Evolutionary conservation across 2,797 vertebrate genomes (phyloP), one percentile per base, ranked within the genome.

Genomic region (Danio aesculapii): DNA sequence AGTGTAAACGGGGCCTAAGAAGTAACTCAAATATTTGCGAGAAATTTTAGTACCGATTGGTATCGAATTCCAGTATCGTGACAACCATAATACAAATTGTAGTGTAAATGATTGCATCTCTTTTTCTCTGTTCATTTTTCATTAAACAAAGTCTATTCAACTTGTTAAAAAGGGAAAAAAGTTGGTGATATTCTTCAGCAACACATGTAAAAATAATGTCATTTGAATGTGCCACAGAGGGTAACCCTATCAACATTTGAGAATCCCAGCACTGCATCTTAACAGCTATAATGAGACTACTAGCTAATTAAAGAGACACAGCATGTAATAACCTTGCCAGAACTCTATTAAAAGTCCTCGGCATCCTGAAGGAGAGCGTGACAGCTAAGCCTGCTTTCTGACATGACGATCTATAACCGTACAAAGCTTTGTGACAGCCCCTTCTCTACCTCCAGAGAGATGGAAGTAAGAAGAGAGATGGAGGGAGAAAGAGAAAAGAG

Each of bases 281-380:
- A 86, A 90, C 84, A 86, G 87, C 89, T 88, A 70, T 90, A 91
- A 91, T 86, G 81, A 87, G 84, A 87, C 76, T 21, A 30, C 63
- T 68, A 80, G 88, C 89, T 93, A 92, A 93, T 94, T 92, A 91
- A 87, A 71, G 82, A 84, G 90, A 91, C 87, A 91, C 84, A 90
- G 80, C 59, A 86, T 63, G 67, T 86, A 89, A 91, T 90, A 87
- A 89, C 85, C 88, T 92, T 86, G 77, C 63, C 80, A 71, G 49
- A 75, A 81, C 64, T 86, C 84, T 82, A 85, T 90, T 86, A 89
- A 87, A 83, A 76, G 78, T 81, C 80, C 81, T 74, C 64, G 79
- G 88, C 83, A 89, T 88, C 82, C 88, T 74, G 21, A 84, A 86
- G 86, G 77, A 79, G 75, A 77, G 77, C 66, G 83, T 88, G 91